Evolutionary conservation across 2,888 invertebrate genomes (phyloP).

Genomic region (Synanthedon vespiformis): DNA sequence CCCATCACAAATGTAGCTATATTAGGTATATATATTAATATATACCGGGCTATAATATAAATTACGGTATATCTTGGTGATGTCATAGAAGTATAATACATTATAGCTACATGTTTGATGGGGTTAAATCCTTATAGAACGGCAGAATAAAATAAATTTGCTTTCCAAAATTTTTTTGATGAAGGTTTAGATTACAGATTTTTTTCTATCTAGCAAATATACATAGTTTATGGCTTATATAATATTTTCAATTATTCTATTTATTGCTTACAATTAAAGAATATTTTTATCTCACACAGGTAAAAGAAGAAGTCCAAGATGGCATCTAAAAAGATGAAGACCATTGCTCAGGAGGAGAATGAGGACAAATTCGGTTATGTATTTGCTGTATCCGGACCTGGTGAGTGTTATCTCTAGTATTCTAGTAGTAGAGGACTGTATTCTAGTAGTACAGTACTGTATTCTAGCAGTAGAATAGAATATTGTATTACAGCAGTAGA

Average conservation of each 20-base stretch:
- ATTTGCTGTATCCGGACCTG: constrained; percentile 97
- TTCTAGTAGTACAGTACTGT: too few species aligned
- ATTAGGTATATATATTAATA: too few species aligned
- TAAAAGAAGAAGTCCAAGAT: constrained; percentile 63
- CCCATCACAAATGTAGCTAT: too few species aligned
- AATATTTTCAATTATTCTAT: too few species aligned
- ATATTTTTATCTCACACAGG: constrained; percentile 15
- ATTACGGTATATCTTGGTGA: too few species aligned
- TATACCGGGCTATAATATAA: too few species aligned
- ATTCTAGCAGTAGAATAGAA: background rate
- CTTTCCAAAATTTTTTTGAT: background rate
- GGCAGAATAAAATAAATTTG: background rate
- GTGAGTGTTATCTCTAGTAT: constrained; percentile 58
- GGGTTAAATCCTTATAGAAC: too few species aligned
- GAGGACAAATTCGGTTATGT: constrained; percentile 95
- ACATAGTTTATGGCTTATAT: too few species aligned
- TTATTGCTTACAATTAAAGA: background rate
- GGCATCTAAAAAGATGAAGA: constrained; percentile 71
- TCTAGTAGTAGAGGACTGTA: too few species aligned
- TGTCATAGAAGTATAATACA: too few species aligned
- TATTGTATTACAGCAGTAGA: too few species aligned
- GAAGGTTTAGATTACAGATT: background rate
- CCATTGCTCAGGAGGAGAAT: constrained; percentile 84
- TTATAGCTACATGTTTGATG: too few species aligned
- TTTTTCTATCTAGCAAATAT: background rate